These are phyloP conservation scores for Heliconius hermathena DNA, from an alignment of 1,140 invertebrate genomes.

Conservation along the genomic window DNA sequence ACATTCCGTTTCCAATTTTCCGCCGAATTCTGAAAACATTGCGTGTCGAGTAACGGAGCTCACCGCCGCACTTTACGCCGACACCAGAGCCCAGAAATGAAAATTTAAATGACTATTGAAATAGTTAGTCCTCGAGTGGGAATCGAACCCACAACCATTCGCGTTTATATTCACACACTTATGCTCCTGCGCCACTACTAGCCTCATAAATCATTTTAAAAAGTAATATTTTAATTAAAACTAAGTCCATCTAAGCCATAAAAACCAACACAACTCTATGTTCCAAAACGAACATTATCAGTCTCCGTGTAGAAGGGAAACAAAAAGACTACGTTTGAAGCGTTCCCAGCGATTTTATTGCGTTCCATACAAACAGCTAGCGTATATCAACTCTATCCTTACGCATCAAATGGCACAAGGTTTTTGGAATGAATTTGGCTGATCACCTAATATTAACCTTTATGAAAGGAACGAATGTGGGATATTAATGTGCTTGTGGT, in stretches of 20 bases:
- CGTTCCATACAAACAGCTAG: constrained; percentile 43
- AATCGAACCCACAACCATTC: background rate
- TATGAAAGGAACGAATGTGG: too few species aligned
- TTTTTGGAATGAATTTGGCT: background rate
- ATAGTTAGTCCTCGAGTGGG: too few species aligned
- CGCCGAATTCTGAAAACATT: too few species aligned
- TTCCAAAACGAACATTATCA: constrained; percentile 6
- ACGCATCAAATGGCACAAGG: constrained; percentile 27
- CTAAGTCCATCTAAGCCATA: background rate
- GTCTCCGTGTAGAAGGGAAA: constrained; percentile 35
- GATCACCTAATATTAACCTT: background rate
- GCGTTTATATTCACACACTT: too few species aligned
- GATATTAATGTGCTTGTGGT: too few species aligned
- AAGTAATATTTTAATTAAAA: background rate
- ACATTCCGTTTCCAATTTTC: too few species aligned
- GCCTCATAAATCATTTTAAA: background rate
- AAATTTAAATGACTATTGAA: too few species aligned
- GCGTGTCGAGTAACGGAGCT: too few species aligned
- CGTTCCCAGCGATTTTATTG: constrained; percentile 45
- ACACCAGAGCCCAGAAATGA: too few species aligned
- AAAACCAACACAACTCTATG: background rate
- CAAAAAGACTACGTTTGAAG: constrained; percentile 54
- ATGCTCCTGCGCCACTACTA: background rate
- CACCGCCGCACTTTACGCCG: too few species aligned
- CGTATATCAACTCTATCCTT: constrained; percentile 36